phyloP scores from a whole-genome alignment of 2,888 invertebrate genomes.

The Macrophya alboannulata region DNA sequence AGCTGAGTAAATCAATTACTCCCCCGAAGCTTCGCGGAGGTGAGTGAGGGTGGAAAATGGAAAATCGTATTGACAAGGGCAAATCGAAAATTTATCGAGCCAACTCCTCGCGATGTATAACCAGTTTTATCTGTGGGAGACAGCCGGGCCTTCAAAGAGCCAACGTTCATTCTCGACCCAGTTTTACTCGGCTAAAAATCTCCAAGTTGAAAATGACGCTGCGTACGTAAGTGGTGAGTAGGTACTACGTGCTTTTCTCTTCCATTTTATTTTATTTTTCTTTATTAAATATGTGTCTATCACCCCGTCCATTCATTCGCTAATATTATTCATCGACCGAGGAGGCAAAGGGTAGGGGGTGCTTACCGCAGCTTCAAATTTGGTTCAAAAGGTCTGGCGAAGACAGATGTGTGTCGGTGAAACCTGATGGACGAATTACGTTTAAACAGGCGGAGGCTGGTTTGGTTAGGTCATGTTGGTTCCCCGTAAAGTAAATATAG shows the following conservation, averaged over 20 bases:
- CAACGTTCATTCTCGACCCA: conserved; percentile 19
- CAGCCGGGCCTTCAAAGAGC: conserved; percentile 45
- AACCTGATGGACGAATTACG: conserved; percentile 21
- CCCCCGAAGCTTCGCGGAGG: not conserved
- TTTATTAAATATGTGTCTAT: not conserved
- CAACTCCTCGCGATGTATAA: conserved; percentile 55
- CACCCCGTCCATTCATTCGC: not conserved
- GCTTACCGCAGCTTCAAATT: not conserved
- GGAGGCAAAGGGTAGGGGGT: not conserved
- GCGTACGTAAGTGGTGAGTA: not conserved
- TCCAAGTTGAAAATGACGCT: not conserved
- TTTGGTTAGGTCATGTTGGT: conserved; percentile 45
- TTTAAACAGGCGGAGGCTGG: conserved; percentile 27
- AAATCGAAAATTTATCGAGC: conserved; percentile 38
- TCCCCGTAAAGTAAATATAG: conserved; percentile 43
- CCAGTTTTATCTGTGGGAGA: conserved; percentile 59
- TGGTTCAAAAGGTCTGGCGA: not conserved
- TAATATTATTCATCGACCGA: not conserved
- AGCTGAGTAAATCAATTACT: conserved; percentile 34
- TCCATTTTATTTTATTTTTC: not conserved
- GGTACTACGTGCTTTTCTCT: not conserved
- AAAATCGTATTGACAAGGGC: conserved; percentile 35
- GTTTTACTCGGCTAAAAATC: not conserved
- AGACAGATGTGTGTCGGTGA: not conserved
- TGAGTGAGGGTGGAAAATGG: conserved; percentile 20